phyloP scores from a whole-genome alignment of 2,888 invertebrate genomes.

The Odontocerum albicorne region DNA sequence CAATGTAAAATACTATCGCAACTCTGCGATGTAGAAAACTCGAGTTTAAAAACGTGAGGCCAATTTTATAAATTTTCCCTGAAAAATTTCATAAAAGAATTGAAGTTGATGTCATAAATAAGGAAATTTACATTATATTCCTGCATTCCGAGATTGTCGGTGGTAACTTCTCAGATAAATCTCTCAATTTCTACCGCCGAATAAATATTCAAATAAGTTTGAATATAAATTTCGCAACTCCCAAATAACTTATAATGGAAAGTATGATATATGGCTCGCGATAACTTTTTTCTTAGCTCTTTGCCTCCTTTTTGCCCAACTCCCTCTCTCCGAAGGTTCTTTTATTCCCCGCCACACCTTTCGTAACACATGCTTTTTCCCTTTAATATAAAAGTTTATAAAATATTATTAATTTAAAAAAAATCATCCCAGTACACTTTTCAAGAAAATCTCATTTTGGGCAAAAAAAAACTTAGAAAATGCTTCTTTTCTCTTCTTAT shows the following conservation, averaged over 20 bases:
- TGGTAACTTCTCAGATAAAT: conserved; percentile 32
- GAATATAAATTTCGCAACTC: conserved; percentile 36
- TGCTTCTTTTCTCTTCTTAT: too few species aligned
- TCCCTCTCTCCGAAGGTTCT: too few species aligned
- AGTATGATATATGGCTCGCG: conserved; percentile 33
- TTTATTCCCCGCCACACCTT: background rate
- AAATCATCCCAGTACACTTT: too few species aligned
- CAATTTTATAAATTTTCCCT: conserved; percentile 12
- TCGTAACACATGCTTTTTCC: background rate
- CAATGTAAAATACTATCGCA: background rate
- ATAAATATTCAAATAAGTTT: conserved; percentile 37
- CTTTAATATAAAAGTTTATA: too few species aligned
- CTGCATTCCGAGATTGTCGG: conserved; percentile 33
- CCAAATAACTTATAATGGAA: conserved; percentile 36
- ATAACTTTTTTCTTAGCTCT: conserved; percentile 29
- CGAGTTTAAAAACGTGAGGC: background rate
- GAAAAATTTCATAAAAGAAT: conserved; percentile 25
- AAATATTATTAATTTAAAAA: too few species aligned
- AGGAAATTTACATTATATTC: conserved; percentile 33
- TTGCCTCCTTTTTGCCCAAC: too few species aligned
- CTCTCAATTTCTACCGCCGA: conserved; percentile 32
- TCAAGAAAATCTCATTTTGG: too few species aligned
- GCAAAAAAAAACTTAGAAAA: too few species aligned
- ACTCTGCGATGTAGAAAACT: too few species aligned
- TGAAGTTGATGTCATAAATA: conserved; percentile 21